Conservation (phyloP, 2,113 vertebrate genomes). For the Peromyscus maniculatus region DNA sequence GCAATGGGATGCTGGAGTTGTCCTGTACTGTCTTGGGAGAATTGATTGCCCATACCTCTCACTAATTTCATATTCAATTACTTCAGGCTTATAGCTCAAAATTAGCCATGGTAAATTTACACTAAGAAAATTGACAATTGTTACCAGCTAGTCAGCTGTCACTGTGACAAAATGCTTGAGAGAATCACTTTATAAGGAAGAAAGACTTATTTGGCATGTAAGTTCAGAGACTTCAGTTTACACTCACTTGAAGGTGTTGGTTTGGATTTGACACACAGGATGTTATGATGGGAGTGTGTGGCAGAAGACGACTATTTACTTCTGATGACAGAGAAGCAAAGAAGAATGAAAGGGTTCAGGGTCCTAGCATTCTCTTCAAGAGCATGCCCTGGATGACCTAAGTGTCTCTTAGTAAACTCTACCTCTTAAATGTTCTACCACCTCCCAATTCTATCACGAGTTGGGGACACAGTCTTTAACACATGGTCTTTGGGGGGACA, state of each 20-base stretch:
- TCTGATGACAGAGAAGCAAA: neutral
- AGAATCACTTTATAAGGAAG: neutral
- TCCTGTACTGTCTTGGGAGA: neutral
- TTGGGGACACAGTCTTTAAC: neutral
- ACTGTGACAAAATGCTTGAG: neutral
- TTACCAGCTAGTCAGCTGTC: neutral
- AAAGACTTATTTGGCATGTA: neutral
- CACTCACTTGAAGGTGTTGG: neutral
- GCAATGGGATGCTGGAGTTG: neutral
- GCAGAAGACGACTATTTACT: neutral
- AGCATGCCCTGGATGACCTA: neutral
- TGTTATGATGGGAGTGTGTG: neutral
- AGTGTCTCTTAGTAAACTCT: neutral
- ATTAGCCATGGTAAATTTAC: neutral
- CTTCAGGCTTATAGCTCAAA: neutral
- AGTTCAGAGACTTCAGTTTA: neutral
- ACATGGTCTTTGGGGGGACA: neutral
- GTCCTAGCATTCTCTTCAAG: too few species aligned
- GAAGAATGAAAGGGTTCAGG: neutral
- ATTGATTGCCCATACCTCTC: neutral
- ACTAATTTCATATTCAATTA: neutral
- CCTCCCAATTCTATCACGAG: neutral
- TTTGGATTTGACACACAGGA: neutral
- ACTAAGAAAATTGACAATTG: neutral
- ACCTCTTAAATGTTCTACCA: neutral